Evolutionary conservation across 2,113 vertebrate species (phyloP), one percentile per base, ranked within the genome.

Genomic region (Diadophis punctatus): DNA sequence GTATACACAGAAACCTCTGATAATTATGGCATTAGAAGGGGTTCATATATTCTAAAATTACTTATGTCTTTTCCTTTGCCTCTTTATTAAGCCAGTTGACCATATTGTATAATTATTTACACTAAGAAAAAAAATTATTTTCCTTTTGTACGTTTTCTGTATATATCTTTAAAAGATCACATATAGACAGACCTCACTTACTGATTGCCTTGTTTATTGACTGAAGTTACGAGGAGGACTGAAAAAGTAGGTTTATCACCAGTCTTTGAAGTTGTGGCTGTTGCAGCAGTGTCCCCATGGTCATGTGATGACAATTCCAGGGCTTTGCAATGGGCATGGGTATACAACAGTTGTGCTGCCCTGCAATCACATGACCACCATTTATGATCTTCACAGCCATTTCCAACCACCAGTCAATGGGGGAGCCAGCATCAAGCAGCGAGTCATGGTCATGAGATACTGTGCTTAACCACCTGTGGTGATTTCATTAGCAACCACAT

Each of bases 11-110:
- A 68, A 14, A 68, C 30, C 14, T 68, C 63, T 68, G 30, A 14
- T n/a, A 68, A 68, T n/a, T n/a, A n/a, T 34, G 63, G 30, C 30
- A 68, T 12, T 12, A n/a, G 63, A 34, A n/a, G 63, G 12, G 14
- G 4, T 68, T 63, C 10, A 14, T n/a, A 11, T 63, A 63, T 63
- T n/a, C 10, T 63, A n/a, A 63, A 63, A 63, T n/a, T 63, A 63
- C 27, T 27, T 0, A 51, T 0, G 1, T 30, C 1, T 6, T 93
- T 56, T 92, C 25, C 49, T 91, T 93, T 68, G 12, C 12, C 30
- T 93, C 84, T 90, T 53, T 14, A 25, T 68, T 25, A 80, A 63
- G 87, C 93, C 58, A 5, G n/a, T 93, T 93, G 92, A 25, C 87
- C 25, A 91, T 14, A 58, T 30, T 86, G 9, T 56, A 51, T n/a